Evolutionary conservation across 2,113 vertebrate genomes (phyloP).

Genomic region (Morphnarchus princeps): DNA sequence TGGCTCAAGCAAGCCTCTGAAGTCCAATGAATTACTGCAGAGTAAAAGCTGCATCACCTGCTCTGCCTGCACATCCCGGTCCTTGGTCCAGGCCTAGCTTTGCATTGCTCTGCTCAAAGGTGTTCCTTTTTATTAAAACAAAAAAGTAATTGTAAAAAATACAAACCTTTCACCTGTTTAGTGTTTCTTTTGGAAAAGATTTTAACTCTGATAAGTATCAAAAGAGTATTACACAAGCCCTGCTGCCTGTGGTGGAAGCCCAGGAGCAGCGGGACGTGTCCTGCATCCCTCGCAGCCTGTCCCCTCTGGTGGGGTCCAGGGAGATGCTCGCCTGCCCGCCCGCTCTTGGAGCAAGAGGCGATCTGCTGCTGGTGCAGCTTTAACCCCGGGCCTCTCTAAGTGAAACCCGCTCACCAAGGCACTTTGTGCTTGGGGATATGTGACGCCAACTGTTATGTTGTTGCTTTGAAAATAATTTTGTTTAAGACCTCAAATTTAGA

Average conservation of each 20-base stretch:
- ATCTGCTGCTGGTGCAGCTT: neutral
- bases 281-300: neutral
- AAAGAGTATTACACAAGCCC: neutral
- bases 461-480: neutral
- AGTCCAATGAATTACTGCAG: neutral
- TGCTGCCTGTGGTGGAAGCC: neutral
- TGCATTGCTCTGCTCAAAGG: neutral
- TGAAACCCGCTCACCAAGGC: neutral
- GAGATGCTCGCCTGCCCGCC: neutral
- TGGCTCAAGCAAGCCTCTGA: neutral
- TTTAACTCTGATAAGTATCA: neutral
- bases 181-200: neutral
- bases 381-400: neutral
- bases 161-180: neutral
- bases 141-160: neutral
- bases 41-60: neutral
- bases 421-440: neutral
- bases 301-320: neutral
- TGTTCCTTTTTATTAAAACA: neutral
- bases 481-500: neutral
- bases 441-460: neutral
- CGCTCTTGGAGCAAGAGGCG: neutral
- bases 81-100: neutral
- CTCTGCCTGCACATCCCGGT: neutral
- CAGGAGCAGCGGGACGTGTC: fast-evolving